phyloP scores from a whole-genome alignment of 1,140 invertebrate genomes.

The Bombus fervidus region DNA sequence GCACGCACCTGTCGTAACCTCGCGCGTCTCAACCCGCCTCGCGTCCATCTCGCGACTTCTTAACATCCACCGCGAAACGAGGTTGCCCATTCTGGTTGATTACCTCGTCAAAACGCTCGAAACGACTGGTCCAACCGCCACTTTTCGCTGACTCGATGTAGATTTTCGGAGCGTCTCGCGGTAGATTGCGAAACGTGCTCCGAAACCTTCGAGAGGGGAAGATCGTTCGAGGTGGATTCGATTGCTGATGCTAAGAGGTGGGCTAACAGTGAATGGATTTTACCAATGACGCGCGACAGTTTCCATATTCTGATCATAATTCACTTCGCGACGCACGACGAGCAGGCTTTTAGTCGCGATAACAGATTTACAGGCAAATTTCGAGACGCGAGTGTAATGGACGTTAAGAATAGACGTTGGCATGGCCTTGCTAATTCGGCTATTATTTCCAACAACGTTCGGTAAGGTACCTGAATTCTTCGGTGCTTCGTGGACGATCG shows the following conservation, averaged over 20 bases:
- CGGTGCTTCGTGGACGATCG: neutral
- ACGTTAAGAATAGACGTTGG: constrained; percentile 51
- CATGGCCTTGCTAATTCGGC: constrained; percentile 33
- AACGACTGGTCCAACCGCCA: neutral
- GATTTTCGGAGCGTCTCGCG: neutral
- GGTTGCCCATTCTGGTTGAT: constrained; percentile 2
- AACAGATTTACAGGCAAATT: constrained; percentile 40
- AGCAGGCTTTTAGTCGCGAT: constrained; percentile 45
- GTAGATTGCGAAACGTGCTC: neutral
- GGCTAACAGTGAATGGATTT: neutral
- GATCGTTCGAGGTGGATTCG: neutral
- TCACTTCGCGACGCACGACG: constrained; percentile 42
- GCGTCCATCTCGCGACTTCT: neutral
- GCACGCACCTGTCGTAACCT: constrained; percentile 44
- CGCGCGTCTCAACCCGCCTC: neutral
- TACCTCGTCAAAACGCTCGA: neutral
- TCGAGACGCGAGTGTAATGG: constrained; percentile 35
- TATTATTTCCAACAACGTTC: constrained; percentile 42
- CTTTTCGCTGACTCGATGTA: neutral
- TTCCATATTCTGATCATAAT: constrained; percentile 49
- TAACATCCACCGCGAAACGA: neutral
- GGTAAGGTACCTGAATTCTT: neutral
- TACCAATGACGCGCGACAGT: constrained; percentile 27
- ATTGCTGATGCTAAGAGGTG: neutral
- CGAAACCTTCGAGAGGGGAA: neutral